Base-by-base conservation (phyloP, 2,797 vertebrate species). In the Choloepus didactylus region DNA sequence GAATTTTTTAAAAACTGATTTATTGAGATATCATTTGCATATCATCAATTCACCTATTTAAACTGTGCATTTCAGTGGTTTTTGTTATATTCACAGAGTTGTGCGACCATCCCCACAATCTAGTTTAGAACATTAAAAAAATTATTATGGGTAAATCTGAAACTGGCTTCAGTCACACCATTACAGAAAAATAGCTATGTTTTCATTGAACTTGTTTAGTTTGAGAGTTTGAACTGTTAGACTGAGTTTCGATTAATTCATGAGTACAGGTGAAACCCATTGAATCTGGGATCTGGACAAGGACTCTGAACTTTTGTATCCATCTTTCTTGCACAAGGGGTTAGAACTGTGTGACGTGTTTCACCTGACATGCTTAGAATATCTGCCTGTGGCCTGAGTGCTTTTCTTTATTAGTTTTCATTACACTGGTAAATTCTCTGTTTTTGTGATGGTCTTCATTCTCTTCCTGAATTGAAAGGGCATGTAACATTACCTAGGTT, bases 101-200 rank as follows among this genome's bases (percentile, higher is more conserved):
- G 19, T 54, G 5, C 19, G 54, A 0, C 44, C 79, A 38, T 51
- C 27, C 85, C 29, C 21, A 38, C 66, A 46, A 7, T 89, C 38
- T 72, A 88, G 16, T 86, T 92, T 86, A 59, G 76, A 95, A 67
- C 62, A 75, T 80, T 72, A 35, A 83, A 70, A 84, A 60, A 67
- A 79, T 72, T 66, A 25, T 1, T 66, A 25, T 1, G 38, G 56
- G 29, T 87, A 64, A 93, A 83, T 87, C 80, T 64, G 84, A 92
- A 73, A 83, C 44, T 93, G 38, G 2, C 59, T 23, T 49, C 31
- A 76, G 6, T 94, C 18, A 41, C 21, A 66, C 62, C 38, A 41
- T 69, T 81, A 79, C 56, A 67, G 73, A 75, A 23, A 86, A 92
- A 75, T 85, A 25, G 8, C 81, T 86, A 21, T 96, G 38, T 82